Base-by-base conservation (phyloP, 2,888 invertebrate genomes). In the Megalurothrips usitatus region DNA sequence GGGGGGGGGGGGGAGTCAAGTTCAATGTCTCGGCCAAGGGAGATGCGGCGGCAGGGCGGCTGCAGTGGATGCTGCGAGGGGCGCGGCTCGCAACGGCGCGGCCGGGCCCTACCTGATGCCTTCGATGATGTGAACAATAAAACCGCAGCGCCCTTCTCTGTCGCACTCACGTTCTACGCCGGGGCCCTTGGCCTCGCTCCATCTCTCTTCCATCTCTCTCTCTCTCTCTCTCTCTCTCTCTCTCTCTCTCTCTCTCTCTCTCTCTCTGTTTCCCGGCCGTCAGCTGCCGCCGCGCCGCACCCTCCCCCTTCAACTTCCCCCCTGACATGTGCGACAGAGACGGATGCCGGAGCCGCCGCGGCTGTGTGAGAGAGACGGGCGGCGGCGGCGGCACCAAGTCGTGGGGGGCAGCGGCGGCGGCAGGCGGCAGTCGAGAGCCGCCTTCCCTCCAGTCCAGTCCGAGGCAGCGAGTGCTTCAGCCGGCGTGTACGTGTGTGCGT, bases 1-100 rank as follows among this genome's bases (percentile, higher is more conserved):
- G 2, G 52, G 10, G 14, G 52, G 10, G 6, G 52, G 52, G 10
- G 52, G 52, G 58, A 58, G 68, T 12, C 10, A 75, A 75, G 68
- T 75, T 75, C 68, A 75, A 75, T 75, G 68, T 75, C 68, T 75
- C 23, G 68, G 68, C 23, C 68, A 26, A n/a, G n/a, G n/a, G n/a
- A n/a, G n/a, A n/a, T n/a, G 58, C 68, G 10, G 52, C 58, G 23
- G 23, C 68, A 63, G 63, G 19, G 9, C 1, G 9, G 19, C 58
- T 58, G 58, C 58, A 58, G 17, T 43, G 34, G 34, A 43, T 43
- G 34, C 58, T 9, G 68, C 23, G 23, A 0, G 23, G 23, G 52
- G 58, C 58, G 14, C 17, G 58, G 58, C 58, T n/a, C 17, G 58
- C 6, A 11, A 17, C 17, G 58, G 58, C 68, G 0, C 11, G 23